Percentiles rank a stretch among this genome's conserved stretches.
These are phyloP conservation scores for Eubasilissa regina DNA, from an alignment of 1,140 invertebrate species.

Conservation along the genomic window DNA sequence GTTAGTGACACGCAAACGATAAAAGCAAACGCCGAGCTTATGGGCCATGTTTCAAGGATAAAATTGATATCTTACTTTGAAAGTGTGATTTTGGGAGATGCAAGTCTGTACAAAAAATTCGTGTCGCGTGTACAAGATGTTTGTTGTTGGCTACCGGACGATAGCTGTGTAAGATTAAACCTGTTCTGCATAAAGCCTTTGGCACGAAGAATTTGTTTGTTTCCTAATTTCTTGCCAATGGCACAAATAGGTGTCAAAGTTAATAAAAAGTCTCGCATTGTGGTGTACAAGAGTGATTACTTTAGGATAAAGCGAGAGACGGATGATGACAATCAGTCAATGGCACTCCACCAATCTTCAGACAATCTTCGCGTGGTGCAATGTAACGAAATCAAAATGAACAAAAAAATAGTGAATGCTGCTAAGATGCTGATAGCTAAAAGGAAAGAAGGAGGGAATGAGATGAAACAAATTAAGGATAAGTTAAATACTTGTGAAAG, in stretches of 20 bases:
- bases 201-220: constrained; percentile 74
- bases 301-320: too few species aligned
- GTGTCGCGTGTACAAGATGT: constrained; percentile 64
- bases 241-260: constrained; percentile 77
- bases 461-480: too few species aligned
- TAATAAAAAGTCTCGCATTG: constrained; percentile 72
- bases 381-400: too few species aligned
- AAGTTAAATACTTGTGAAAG: too few species aligned
- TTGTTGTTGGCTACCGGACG: constrained; percentile 69
- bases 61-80: constrained; percentile 82
- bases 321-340: too few species aligned
- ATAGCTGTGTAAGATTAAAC: constrained; percentile 66
- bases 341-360: too few species aligned
- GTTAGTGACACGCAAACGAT: constrained; percentile 86
- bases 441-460: too few species aligned
- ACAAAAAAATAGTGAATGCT: too few species aligned
- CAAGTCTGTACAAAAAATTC: constrained; percentile 63
- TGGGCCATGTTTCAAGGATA: constrained; percentile 79
- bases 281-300: too few species aligned
- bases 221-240: constrained; percentile 75
- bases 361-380: too few species aligned
- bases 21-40: constrained; percentile 82
- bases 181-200: constrained; percentile 70
- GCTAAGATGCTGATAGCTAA: too few species aligned
- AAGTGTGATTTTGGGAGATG: constrained; percentile 75